phyloP scores from a whole-genome alignment of 2,113 vertebrate genomes.

The Anoplopoma fimbria region DNA sequence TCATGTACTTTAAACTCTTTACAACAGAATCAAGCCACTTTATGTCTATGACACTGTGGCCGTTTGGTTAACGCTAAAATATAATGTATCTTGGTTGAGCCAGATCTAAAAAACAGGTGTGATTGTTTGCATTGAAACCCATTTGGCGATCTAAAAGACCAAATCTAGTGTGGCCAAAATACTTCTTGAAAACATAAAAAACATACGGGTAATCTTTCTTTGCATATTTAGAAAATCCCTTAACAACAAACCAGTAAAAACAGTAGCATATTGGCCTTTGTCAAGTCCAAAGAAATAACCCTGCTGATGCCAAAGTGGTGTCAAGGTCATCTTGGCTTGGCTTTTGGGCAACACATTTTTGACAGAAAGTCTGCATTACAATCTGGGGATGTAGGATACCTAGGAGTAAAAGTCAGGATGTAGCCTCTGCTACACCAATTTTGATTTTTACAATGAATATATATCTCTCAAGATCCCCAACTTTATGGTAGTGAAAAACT shows the following conservation, averaged over 20 bases:
- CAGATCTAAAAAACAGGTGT: not conserved
- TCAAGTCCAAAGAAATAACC: not conserved
- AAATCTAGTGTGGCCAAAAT: not conserved
- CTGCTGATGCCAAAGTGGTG: not conserved
- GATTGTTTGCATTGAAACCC: not conserved
- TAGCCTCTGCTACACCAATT: not conserved
- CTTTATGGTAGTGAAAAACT: not conserved
- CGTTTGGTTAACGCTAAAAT: not conserved
- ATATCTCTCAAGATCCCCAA: not conserved
- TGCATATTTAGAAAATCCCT: not conserved
- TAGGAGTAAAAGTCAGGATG: too few species aligned
- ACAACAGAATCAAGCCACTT: not conserved
- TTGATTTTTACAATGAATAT: too few species aligned
- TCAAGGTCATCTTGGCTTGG: not conserved
- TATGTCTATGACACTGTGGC: not conserved
- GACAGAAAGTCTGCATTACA: not conserved
- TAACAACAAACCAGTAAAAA: not conserved
- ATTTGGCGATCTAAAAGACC: not conserved
- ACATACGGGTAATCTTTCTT: not conserved
- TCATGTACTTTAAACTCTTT: conserved; percentile 1
- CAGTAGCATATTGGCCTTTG: not conserved
- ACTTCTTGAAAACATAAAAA: not conserved
- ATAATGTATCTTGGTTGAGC: not conserved
- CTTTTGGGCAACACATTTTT: not conserved
- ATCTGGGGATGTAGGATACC: too few species aligned